These are phyloP conservation scores for Tor tambroides DNA, from an alignment of 2,113 vertebrate genomes.

Conservation along the genomic window DNA sequence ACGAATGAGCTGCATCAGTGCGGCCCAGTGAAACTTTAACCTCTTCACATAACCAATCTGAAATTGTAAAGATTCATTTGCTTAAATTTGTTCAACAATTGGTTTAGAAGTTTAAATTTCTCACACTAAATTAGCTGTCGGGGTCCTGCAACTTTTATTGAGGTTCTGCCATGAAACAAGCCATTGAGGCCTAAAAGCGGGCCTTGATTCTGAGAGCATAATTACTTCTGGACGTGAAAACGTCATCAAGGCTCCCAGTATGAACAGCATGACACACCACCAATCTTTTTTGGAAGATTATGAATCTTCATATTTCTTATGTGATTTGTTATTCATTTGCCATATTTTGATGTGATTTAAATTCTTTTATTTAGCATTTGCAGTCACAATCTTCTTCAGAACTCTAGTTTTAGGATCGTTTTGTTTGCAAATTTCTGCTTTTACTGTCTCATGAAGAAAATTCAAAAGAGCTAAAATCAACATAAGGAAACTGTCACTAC, in stretches of 20 bases:
- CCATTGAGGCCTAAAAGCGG: slow-evolving; percentile 53
- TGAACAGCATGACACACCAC: slow-evolving; percentile 99
- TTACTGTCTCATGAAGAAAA: slow-evolving; percentile 27
- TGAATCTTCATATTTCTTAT: slow-evolving; percentile 44
- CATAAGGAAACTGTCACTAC: neutral
- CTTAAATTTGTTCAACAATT: slow-evolving; percentile 56
- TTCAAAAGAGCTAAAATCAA: slow-evolving; percentile 16
- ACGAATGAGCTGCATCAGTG: slow-evolving; percentile 47
- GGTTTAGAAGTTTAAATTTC: neutral
- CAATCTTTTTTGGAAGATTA: slow-evolving; percentile 81
- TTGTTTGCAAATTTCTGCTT: slow-evolving; percentile 41
- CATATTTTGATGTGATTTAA: slow-evolving; percentile 19
- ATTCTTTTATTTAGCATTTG: slow-evolving; percentile 1
- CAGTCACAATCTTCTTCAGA: neutral
- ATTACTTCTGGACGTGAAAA: slow-evolving; percentile 61
- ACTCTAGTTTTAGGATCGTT: neutral
- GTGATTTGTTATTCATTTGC: slow-evolving; percentile 35
- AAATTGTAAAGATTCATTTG: neutral
- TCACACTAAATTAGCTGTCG: neutral
- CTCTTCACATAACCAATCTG: slow-evolving; percentile 55
- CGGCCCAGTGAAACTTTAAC: slow-evolving; percentile 37
- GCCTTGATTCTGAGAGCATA: slow-evolving; percentile 42
- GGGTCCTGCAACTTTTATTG: neutral
- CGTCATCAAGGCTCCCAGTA: slow-evolving; percentile 67
- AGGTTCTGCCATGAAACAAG: slow-evolving; percentile 72